Base-by-base conservation (phyloP, 2,888 invertebrate species). In the Scaptomyza parva region DNA sequence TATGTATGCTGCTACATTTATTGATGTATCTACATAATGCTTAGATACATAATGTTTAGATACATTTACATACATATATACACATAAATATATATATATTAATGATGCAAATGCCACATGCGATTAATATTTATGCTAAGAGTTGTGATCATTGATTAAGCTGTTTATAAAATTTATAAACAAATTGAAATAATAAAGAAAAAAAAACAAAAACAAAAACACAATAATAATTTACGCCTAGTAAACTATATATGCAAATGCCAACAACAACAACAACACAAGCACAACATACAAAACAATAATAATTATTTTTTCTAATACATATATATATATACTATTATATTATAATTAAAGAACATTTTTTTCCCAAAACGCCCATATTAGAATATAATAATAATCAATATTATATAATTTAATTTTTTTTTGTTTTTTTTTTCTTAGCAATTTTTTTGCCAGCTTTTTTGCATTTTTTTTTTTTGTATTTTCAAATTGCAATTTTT, bases 91-190 rank as follows among this genome's bases (percentile, higher is more conserved):
- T 12, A 47, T 60, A 47, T 48, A 45, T 53, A 40, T 58, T 47
- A 76, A 68, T 70, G 65, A 79, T 62, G 72, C 51, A 66, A 78
- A 79, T 81, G 83, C 86, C 86, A 79, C 80, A 83, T 76, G 83
- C 80, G 80, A 81, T 86, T 76, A 79, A 81, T 83, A 86, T 86
- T 87, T 87, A 87, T 87, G 76, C 84, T 91, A 91, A 91, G 91
- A 91, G 91, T 91, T 91, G 91, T 91, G 91, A 91, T 91, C 91
- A 91, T 91, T 91, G 89, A 90, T 89, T 91, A 90, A 91, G 91
- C 86, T 89, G 88, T 90, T 86, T 81, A 75, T 76, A 78, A 74
- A 62, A 63, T 59, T 63, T 61, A 74, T 75, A 84, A 83, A 76
- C 76, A 69, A 71, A 48, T 50, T 50, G 30, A 75, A 37, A 60